A percentile compares a stretch with the other conserved stretches of the same genome.
These are phyloP conservation scores for Malacoctenus gilli DNA, from an alignment of 2,797 vertebrate species.

Conservation along the genomic window DNA sequence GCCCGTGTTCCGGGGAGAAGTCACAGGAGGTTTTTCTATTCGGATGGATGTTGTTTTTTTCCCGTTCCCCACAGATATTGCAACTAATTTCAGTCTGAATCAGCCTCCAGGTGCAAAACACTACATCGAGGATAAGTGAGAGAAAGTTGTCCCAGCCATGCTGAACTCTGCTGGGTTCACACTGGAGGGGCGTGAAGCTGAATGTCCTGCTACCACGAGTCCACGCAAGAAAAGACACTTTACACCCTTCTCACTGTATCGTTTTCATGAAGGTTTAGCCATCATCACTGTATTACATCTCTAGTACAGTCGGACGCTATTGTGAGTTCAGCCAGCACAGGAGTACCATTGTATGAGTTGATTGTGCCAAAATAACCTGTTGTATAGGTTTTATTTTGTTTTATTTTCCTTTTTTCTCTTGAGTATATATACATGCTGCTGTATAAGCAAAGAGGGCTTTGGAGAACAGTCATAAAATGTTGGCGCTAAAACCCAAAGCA, in stretches of 20 bases:
- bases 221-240: slow-evolving; percentile 32
- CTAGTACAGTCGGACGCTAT: slow-evolving; percentile 46
- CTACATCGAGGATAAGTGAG: slow-evolving; percentile 45
- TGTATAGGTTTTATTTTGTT: slow-evolving; percentile 68
- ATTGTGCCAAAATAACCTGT: slow-evolving; percentile 84
- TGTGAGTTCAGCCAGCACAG: slow-evolving; percentile 66
- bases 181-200: slow-evolving; percentile 5
- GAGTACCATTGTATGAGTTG: slow-evolving; percentile 66
- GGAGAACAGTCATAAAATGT: slow-evolving; percentile 72
- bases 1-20: slow-evolving; percentile 25
- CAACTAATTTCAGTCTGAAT: too few relatives aligned
- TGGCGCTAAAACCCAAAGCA: slow-evolving; percentile 82
- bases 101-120: slow-evolving; percentile 51
- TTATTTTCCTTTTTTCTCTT: slow-evolving; percentile 39
- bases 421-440: slow-evolving; percentile 76
- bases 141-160: background rate
- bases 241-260: slow-evolving; percentile 39
- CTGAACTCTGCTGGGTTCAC: slow-evolving; percentile 15
- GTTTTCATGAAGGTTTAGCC: slow-evolving; percentile 42
- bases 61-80: too few relatives aligned
- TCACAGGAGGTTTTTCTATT: slow-evolving; percentile 36
- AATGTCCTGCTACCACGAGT: slow-evolving; percentile 27
- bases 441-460: slow-evolving; percentile 78
- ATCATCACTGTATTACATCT: slow-evolving; percentile 63
- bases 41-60: slow-evolving; percentile 28